Evolutionary conservation across 2,797 vertebrate genomes (phyloP).

Genomic region (Pipistrellus pipistrellus): DNA sequence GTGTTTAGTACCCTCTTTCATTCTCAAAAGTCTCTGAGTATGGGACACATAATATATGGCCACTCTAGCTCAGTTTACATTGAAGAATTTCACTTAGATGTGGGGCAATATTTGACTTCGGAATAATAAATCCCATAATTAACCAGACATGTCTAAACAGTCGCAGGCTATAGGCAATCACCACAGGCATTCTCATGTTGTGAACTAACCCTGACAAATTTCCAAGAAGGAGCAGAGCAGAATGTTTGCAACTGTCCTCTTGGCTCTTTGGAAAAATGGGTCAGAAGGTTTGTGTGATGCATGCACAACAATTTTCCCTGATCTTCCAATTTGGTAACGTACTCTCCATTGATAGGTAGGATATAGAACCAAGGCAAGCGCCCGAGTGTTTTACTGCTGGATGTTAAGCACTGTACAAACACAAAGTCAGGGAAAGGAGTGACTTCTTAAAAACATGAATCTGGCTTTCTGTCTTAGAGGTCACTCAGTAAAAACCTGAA

Average conservation of each 20-base stretch:
- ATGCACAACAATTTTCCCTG: neutral
- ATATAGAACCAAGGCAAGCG: neutral
- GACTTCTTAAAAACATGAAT: neutral
- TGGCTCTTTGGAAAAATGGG: neutral
- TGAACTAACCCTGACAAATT: neutral
- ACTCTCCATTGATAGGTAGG: neutral
- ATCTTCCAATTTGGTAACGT: neutral
- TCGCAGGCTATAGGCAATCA: neutral
- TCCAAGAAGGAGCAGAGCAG: neutral
- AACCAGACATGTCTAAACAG: neutral
- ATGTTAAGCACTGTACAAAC: neutral
- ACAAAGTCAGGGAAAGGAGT: neutral
- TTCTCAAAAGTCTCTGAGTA: neutral
- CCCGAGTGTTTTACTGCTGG: neutral
- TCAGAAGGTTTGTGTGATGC: neutral
- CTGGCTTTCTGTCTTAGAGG: neutral
- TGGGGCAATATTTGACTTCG: neutral
- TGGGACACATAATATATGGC: neutral
- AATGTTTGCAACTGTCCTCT: neutral
- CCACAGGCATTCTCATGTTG: neutral
- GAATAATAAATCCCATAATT: neutral
- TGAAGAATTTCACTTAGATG: neutral
- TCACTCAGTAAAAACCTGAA: neutral
- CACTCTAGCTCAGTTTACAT: neutral
- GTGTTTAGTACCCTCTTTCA: neutral